Percentiles rank a stretch among this genome's conserved stretches.
These are phyloP conservation scores for Emydura subglobosa DNA, from an alignment of 2,113 vertebrate species.

Conservation along the genomic window DNA sequence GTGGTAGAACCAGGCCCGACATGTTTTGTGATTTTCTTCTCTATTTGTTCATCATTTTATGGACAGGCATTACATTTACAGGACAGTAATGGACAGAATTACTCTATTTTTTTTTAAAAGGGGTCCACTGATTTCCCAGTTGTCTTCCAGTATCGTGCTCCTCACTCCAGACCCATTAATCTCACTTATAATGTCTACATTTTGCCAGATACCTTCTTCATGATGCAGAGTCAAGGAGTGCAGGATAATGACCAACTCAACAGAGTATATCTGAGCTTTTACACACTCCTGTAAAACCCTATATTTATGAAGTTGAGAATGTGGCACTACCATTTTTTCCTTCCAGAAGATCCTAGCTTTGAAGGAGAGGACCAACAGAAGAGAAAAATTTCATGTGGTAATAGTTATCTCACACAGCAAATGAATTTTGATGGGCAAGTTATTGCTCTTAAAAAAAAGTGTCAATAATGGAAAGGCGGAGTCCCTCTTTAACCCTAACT, in stretches of 20 bases:
- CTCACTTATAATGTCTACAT: background rate
- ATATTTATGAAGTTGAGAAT: background rate
- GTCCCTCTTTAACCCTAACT: background rate
- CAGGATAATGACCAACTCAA: background rate
- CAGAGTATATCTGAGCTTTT: background rate
- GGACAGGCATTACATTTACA: background rate
- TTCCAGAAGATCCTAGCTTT: background rate
- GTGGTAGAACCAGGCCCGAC: background rate
- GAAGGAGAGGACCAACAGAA: background rate
- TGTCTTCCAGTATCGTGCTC: background rate
- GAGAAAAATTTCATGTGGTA: background rate
- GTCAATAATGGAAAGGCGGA: background rate
- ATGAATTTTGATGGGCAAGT: background rate
- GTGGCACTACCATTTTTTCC: background rate
- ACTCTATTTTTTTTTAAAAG: background rate
- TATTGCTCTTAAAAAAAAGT: background rate
- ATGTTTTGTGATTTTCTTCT: background rate
- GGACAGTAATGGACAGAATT: background rate
- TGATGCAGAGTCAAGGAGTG: background rate
- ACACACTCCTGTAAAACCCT: background rate
- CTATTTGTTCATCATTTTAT: background rate
- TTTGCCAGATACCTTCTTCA: background rate
- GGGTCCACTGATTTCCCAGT: background rate
- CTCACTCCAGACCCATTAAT: background rate
- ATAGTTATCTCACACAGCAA: background rate